Conservation (phyloP, 2,113 vertebrate genomes). For the Butorides virescens region DNA sequence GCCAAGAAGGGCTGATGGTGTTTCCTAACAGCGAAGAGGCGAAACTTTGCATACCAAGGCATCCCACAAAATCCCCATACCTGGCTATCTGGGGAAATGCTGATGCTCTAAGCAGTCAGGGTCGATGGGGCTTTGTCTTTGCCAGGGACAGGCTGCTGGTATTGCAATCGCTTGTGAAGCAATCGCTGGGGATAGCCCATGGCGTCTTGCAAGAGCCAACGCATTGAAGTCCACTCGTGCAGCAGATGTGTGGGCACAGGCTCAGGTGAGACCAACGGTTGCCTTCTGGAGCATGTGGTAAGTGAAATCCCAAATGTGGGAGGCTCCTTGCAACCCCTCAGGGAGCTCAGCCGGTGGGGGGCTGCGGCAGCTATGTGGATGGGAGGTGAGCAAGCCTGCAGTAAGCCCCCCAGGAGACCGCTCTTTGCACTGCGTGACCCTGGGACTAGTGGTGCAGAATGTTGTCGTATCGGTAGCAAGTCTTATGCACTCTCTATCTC, state of each 20-base stretch:
- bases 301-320: background rate
- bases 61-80: background rate
- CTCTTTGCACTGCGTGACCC: background rate
- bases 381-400: background rate
- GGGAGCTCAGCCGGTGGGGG: accelerated
- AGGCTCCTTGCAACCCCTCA: accelerated
- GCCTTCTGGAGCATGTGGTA: background rate
- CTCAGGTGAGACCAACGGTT: accelerated
- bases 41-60: accelerated
- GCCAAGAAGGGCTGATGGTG: background rate
- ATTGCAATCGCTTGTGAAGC: accelerated
- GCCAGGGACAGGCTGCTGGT: background rate
- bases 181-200: accelerated
- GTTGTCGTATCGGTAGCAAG: background rate
- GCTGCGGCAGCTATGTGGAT: accelerated
- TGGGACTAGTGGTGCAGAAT: background rate
- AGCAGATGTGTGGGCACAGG: accelerated
- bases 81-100: background rate
- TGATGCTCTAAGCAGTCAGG: no score
- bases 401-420: background rate
- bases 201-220: accelerated
- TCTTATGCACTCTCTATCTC: background rate
- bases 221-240: accelerated
- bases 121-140: background rate
- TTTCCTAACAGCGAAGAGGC: background rate